Percentiles rank a stretch among this genome's conserved stretches.
These are phyloP conservation scores for Genyomyrus donnyi DNA, from an alignment of 2,113 vertebrate genomes.

Conservation along the genomic window DNA sequence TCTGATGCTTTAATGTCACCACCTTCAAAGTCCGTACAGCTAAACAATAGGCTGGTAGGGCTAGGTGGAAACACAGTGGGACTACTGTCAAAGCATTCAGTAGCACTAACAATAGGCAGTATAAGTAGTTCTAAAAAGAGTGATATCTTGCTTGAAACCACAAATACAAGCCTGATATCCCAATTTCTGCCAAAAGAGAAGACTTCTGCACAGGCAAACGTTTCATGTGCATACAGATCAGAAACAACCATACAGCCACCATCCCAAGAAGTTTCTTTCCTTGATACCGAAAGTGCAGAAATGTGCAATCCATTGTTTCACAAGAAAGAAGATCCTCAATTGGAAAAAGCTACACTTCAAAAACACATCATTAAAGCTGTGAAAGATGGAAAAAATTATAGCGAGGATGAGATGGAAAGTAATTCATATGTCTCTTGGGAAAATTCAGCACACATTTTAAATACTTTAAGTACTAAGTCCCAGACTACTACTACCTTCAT, in stretches of 20 bases:
- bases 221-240: slow-evolving; percentile 1
- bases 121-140: slow-evolving; percentile 53
- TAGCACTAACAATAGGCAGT: slow-evolving; percentile 38
- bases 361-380: background rate
- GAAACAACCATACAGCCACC: slow-evolving; percentile 8
- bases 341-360: background rate
- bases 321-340: background rate
- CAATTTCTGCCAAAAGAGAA: background rate
- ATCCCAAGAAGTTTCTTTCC: background rate
- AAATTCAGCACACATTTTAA: slow-evolving; percentile 8
- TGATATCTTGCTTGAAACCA: slow-evolving; percentile 57
- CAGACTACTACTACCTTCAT: slow-evolving; percentile 18
- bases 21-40: slow-evolving; percentile 62
- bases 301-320: background rate
- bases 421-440: background rate
- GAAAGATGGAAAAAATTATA: slow-evolving; percentile 21
- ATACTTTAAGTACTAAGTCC: background rate
- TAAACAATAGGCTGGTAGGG: slow-evolving; percentile 53
- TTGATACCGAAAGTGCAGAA: background rate
- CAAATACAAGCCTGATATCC: slow-evolving; percentile 42
- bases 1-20: slow-evolving; percentile 88
- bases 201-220: slow-evolving; percentile 12
- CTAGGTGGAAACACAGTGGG: slow-evolving; percentile 48
- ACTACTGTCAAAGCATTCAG: slow-evolving; percentile 15
- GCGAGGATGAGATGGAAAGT: background rate